These are phyloP conservation scores for Cliona cf. orientalis DNA, from an alignment of 37 sponge, comb jelly and placozoan species.

Conservation along the genomic window DNA sequence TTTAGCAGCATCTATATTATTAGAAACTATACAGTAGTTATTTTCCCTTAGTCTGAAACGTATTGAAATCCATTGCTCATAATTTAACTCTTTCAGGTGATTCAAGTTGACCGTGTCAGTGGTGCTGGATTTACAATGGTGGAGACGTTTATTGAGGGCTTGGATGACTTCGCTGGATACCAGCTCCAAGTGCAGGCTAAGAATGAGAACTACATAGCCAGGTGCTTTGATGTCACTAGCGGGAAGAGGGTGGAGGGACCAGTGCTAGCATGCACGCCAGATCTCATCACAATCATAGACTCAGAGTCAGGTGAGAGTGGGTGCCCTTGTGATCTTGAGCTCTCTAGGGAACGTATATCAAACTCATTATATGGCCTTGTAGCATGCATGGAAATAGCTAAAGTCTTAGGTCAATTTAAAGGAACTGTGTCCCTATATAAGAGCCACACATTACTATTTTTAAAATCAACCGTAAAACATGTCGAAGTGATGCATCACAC, in stretches of 20 bases:
- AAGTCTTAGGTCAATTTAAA: too few relatives aligned
- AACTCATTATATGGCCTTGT: too few relatives aligned
- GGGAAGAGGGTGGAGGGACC: constrained; percentile 1
- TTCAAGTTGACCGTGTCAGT: constrained; percentile 50
- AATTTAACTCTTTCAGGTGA: constrained; percentile 29
- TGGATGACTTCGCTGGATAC: constrained; percentile 61
- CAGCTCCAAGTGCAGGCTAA: constrained; percentile 52
- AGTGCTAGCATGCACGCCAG: constrained; percentile 65
- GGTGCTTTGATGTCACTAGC: neutral
- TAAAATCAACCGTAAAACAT: too few relatives aligned
- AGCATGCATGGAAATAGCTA: too few relatives aligned
- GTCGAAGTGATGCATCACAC: too few relatives aligned
- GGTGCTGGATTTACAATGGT: constrained; percentile 63
- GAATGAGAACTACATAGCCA: constrained; percentile 82
- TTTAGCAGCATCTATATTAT: neutral
- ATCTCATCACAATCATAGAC: constrained; percentile 75
- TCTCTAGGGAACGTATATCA: too few relatives aligned
- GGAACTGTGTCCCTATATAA: too few relatives aligned
- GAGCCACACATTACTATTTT: too few relatives aligned
- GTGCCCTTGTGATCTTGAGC: neutral
- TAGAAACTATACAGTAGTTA: neutral
- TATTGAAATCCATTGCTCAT: neutral
- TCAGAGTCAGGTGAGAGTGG: constrained; percentile 37
- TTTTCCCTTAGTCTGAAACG: neutral
- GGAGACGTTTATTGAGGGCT: constrained; percentile 57